Base-by-base conservation (phyloP, 2,797 vertebrate species). In the Characodon lateralis region DNA sequence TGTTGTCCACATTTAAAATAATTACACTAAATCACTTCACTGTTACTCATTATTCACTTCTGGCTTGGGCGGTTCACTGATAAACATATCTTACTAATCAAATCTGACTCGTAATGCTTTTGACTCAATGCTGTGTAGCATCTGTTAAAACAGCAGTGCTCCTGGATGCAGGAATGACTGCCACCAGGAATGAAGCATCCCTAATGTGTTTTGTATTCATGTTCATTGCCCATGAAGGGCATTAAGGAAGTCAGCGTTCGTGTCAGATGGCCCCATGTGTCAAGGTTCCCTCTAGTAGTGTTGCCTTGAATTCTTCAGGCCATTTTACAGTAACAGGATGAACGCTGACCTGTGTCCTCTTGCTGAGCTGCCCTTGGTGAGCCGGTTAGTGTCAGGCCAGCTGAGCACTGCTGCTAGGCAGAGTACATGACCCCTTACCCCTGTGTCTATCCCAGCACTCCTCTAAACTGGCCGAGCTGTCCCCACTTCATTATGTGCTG, bases 271-370 rank as follows among this genome's bases (percentile, higher is more conserved):
- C 83, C 78, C 87, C 69, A 78, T 85, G 83, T 89, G 91, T 92
- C 91, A 90, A 91, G 90, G 92, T 89, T 91, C 87, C 84, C 66
- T 88, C 84, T 74, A 26, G 85, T 79, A 56, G 80, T 43, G 71
- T 68, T 71, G 88, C 78, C 85, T 85, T 51, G 48, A 83, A 88
- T 85, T 85, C 93, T 83, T 83, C 84, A 77, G 92, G 93, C 89
- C 83, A 84, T 89, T 94, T 92, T 84, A 75, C 89, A 86, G 85
- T 86, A 92, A 93, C 88, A 85, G 91, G 81, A 82, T 89, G 84
- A 91, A 85, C 88, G 86, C 26, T 88, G 90, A 93, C 93, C 92
- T 92, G 88, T 92, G 92, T 91, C 89, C 82, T 79, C 85, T 77
- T 85, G 84, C 74, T 88, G 86, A 92, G 85, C 90, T 88, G 89